These are phyloP conservation scores for Julus scandinavius DNA, from an alignment of 2,888 invertebrate genomes.

Conservation along the genomic window DNA sequence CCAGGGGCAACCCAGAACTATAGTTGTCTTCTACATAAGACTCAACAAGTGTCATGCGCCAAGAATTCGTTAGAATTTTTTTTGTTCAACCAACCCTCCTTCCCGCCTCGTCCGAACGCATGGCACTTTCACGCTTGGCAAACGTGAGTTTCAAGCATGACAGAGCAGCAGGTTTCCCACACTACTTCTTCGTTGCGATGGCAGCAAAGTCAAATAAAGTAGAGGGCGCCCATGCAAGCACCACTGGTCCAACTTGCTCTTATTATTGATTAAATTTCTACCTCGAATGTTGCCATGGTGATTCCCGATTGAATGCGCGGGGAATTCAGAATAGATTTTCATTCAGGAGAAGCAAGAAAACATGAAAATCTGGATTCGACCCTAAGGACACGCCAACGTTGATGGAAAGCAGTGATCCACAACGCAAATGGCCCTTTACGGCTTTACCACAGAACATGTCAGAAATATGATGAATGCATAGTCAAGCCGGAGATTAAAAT, in stretches of 20 bases:
- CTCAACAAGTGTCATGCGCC: background rate
- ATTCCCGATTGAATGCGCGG: background rate
- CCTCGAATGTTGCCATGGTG: conserved; percentile 7
- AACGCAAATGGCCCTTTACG: too few species aligned
- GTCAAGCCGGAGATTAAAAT: too few species aligned
- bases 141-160: conserved; percentile 3
- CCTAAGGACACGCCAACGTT: too few species aligned
- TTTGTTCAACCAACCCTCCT: background rate
- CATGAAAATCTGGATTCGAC: background rate
- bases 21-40: background rate
- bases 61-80: background rate
- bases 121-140: conserved; percentile 17
- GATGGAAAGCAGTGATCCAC: too few species aligned
- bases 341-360: background rate
- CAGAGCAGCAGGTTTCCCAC: conserved; percentile 7
- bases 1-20: background rate
- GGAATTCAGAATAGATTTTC: background rate
- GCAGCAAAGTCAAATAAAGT: background rate
- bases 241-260: background rate
- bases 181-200: background rate
- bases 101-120: background rate
- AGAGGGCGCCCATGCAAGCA: background rate
- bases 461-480: too few species aligned
- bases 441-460: too few species aligned
- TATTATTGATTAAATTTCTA: background rate